Percentiles rank a stretch among this genome's conserved stretches.
Conservation (phyloP, 2,113 vertebrate genomes). For the Agapornis roseicollis region DNA sequence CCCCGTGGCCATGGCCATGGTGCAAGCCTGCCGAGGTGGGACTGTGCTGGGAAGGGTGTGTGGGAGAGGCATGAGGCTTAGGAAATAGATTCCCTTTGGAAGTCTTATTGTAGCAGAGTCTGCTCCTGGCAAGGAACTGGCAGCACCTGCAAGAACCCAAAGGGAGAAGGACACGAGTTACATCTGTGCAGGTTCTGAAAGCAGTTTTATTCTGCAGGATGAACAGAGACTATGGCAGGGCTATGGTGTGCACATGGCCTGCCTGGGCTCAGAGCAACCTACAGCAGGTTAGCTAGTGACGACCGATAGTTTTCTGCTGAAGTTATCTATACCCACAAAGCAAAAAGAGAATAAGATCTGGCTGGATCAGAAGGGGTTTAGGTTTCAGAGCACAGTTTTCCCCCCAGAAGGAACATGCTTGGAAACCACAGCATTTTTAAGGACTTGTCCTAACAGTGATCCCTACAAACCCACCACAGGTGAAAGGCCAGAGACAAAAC, state of each 20-base stretch:
- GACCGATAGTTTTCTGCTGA: neutral
- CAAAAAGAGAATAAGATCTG: neutral
- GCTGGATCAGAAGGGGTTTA: neutral
- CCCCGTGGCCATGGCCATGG: accelerated
- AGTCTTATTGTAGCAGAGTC: neutral
- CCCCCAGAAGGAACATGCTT: neutral
- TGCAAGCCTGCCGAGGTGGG: neutral
- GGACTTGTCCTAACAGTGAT: neutral
- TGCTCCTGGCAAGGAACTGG: neutral
- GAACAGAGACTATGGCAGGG: neutral
- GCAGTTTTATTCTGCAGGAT: conserved; percentile 17
- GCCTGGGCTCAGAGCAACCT: neutral
- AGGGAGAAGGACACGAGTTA: neutral
- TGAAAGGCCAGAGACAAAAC: neutral
- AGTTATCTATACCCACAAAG: neutral
- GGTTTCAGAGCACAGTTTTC: neutral
- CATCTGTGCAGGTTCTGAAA: neutral
- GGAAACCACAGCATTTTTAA: neutral
- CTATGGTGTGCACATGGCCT: too few species aligned
- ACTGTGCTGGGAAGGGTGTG: neutral
- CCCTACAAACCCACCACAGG: neutral
- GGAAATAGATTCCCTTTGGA: neutral
- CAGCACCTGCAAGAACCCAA: neutral
- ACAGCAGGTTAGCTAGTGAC: neutral
- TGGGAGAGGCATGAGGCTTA: neutral